Percentiles rank a stretch among this genome's conserved stretches.
Evolutionary conservation across 2,888 invertebrate genomes (phyloP).

Genomic region (Chydorus sphaericus): DNA sequence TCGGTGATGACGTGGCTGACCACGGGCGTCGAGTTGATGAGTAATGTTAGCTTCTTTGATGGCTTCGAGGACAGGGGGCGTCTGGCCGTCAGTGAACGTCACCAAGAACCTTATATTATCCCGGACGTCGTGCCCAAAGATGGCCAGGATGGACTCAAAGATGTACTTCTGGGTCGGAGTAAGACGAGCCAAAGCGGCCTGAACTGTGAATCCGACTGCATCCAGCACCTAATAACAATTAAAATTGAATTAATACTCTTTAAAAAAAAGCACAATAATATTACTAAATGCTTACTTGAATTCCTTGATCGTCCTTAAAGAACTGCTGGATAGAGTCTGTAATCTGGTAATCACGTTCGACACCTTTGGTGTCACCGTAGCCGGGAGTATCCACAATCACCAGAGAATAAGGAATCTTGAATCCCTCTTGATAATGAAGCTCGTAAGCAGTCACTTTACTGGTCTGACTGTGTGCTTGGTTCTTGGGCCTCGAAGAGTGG

Average conservation of each 20-base stretch:
- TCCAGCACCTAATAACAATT: no score
- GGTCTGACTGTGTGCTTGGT: conserved; percentile 12
- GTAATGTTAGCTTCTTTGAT: not conserved
- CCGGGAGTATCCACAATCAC: conserved; percentile 11
- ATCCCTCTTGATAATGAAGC: not conserved
- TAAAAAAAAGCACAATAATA: no score
- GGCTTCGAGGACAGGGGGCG: not conserved
- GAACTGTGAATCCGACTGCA: not conserved
- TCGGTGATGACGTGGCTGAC: not conserved
- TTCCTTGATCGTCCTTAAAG: conserved; percentile 2
- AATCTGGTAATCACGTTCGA: not conserved
- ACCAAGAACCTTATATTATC: not conserved
- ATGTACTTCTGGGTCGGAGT: not conserved
- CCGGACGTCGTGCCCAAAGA: not conserved
- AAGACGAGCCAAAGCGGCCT: not conserved
- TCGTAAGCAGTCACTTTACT: conserved; percentile 2
- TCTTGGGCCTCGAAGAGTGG: not conserved
- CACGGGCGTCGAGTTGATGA: not conserved
- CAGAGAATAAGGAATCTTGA: not conserved
- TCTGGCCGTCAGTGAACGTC: not conserved
- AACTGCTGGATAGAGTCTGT: not conserved
- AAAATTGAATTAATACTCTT: no score
- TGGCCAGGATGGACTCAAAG: conserved; percentile 6
- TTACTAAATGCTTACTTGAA: no score
- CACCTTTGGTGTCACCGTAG: conserved; percentile 8